Conservation (phyloP, 1,140 invertebrate species). For the Hylaeus anthracinus region DNA sequence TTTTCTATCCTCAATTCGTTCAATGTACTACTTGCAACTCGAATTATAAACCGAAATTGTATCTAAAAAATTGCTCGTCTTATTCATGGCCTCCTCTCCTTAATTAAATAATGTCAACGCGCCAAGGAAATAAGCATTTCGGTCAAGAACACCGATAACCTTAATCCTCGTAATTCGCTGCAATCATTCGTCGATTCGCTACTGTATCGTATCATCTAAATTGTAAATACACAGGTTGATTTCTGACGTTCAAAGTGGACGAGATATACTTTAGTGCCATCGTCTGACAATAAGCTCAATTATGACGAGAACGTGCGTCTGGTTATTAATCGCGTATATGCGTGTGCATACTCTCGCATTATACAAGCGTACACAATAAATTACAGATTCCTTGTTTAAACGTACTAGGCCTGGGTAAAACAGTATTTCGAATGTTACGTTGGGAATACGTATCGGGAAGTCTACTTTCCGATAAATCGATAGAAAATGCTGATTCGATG, state of each 20-base stretch:
- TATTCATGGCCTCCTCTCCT: not conserved
- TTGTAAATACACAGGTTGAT: constrained; percentile 10
- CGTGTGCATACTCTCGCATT: not conserved
- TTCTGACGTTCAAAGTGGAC: constrained; percentile 15
- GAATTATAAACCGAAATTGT: not conserved
- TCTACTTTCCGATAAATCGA: not conserved
- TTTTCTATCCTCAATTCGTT: too few species aligned
- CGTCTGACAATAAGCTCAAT: constrained; percentile 43
- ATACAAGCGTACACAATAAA: constrained; percentile 29
- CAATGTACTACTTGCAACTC: too few species aligned
- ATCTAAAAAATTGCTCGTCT: not conserved
- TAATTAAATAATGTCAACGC: constrained; percentile 34
- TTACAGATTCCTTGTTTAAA: constrained; percentile 21
- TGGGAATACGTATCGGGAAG: constrained; percentile 8
- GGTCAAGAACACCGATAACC: constrained; percentile 7
- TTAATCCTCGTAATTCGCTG: constrained; percentile 21
- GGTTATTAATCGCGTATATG: not conserved
- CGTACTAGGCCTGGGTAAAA: constrained; percentile 18
- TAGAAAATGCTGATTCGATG: not conserved
- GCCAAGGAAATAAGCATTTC: constrained; percentile 8
- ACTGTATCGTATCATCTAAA: not conserved
- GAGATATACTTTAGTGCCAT: constrained; percentile 54
- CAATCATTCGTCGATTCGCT: constrained; percentile 13
- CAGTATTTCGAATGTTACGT: not conserved
- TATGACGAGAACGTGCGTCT: constrained; percentile 32